Conservation (phyloP, 2,888 invertebrate species). For the Smittia sp. region DNA sequence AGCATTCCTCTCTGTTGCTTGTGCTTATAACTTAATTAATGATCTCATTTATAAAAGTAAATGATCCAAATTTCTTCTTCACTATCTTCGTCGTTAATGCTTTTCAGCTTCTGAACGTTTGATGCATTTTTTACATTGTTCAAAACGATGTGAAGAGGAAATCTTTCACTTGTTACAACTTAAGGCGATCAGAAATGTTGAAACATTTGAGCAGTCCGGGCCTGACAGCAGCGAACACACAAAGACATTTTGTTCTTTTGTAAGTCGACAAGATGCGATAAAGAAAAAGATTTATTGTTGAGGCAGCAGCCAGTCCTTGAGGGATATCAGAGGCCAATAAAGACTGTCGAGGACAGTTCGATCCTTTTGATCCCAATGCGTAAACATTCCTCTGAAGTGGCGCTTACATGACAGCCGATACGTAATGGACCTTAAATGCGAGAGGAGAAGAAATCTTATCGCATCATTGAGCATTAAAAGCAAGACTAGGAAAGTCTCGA, state of each 20-base stretch:
- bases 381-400: neutral
- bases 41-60: constrained; percentile 40
- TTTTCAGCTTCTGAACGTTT: constrained; percentile 21
- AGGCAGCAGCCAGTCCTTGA: neutral
- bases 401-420: neutral
- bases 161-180: constrained; percentile 26
- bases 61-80: constrained; percentile 33
- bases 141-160: neutral
- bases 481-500: too few species aligned
- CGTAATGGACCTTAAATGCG: neutral
- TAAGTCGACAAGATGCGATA: constrained; percentile 2
- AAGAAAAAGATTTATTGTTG: constrained; percentile 25
- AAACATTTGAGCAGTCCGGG: neutral
- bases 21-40: constrained; percentile 37
- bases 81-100: neutral
- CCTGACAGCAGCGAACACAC: neutral
- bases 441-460: neutral
- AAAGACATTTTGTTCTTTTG: constrained; percentile 1
- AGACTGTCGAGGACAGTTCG: neutral
- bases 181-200: neutral
- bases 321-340: constrained; percentile 3
- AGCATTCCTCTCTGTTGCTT: neutral
- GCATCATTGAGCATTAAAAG: neutral
- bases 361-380: neutral
- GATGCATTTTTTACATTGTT: neutral